Percentiles rank a stretch among this genome's conserved stretches.
Evolutionary conservation across 2,113 vertebrate genomes (phyloP).

Genomic region (Talpa occidentalis): DNA sequence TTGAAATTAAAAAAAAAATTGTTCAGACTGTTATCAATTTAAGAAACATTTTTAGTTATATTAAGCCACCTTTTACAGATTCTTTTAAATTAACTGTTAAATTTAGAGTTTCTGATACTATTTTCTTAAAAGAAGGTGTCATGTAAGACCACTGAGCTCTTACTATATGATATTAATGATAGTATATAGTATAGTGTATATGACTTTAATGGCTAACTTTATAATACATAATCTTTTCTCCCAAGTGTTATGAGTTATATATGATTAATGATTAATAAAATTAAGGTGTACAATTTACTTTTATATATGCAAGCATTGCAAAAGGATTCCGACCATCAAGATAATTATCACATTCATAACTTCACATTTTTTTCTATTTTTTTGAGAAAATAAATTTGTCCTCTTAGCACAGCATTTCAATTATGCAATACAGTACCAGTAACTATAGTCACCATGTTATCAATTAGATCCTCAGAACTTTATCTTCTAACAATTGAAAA

Average conservation of each 20-base stretch:
- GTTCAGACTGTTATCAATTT: background rate
- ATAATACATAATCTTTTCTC: background rate
- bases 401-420: background rate
- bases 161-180: background rate
- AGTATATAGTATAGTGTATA: too few relatives aligned
- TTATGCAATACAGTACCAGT: background rate
- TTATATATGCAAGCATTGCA: background rate
- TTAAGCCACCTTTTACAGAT: background rate
- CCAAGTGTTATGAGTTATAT: background rate
- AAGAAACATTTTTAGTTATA: conserved; percentile 12
- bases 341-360: background rate
- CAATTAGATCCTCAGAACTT: background rate
- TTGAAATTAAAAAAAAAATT: background rate
- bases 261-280: background rate
- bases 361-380: background rate
- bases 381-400: background rate
- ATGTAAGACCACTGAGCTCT: background rate
- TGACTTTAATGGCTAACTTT: background rate
- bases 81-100: background rate
- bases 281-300: background rate
- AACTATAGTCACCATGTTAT: background rate
- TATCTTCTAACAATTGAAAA: background rate
- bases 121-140: background rate
- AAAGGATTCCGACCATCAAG: background rate
- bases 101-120: background rate